Percentiles rank a stretch among this genome's conserved stretches.
Conservation (phyloP, 2,888 invertebrate genomes). For the Notodonta ziczac region DNA sequence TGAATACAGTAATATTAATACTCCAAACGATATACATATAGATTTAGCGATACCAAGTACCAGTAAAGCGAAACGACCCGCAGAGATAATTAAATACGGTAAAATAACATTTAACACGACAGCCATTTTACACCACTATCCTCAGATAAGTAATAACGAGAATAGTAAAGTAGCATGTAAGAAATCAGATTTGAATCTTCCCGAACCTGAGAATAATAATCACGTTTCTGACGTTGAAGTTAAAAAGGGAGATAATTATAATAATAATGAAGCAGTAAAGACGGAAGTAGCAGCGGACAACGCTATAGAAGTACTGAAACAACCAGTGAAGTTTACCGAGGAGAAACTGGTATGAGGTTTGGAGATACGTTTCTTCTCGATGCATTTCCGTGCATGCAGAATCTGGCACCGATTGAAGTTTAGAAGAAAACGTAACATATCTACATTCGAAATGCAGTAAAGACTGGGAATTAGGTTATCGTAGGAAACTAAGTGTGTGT, state of each 20-base stretch:
- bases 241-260: slow-evolving; percentile 57
- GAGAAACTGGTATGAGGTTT: slow-evolving; percentile 80
- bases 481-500: slow-evolving; percentile 25
- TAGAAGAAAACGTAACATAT: slow-evolving; percentile 37
- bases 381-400: slow-evolving; percentile 57
- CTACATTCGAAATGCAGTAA: slow-evolving; percentile 60
- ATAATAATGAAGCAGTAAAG: slow-evolving; percentile 62
- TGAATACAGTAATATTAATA: slow-evolving; percentile 55
- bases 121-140: slow-evolving; percentile 78
- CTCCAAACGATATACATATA: slow-evolving; percentile 52
- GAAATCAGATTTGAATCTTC: slow-evolving; percentile 64
- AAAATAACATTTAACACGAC: slow-evolving; percentile 79
- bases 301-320: slow-evolving; percentile 53
- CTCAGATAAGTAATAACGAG: slow-evolving; percentile 64
- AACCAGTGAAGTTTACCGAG: slow-evolving; percentile 74
- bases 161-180: slow-evolving; percentile 49
- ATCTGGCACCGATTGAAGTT: slow-evolving; percentile 46
- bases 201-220: slow-evolving; percentile 67
- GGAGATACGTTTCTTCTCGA: slow-evolving; percentile 57
- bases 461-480: slow-evolving; percentile 57
- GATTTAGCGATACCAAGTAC: slow-evolving; percentile 65
- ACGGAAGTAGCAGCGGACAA: slow-evolving; percentile 49
- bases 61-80: slow-evolving; percentile 62
- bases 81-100: slow-evolving; percentile 73
- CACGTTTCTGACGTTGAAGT: slow-evolving; percentile 36